Conservation (phyloP, 1,140 invertebrate genomes). For the Trichonephila clavata region DNA sequence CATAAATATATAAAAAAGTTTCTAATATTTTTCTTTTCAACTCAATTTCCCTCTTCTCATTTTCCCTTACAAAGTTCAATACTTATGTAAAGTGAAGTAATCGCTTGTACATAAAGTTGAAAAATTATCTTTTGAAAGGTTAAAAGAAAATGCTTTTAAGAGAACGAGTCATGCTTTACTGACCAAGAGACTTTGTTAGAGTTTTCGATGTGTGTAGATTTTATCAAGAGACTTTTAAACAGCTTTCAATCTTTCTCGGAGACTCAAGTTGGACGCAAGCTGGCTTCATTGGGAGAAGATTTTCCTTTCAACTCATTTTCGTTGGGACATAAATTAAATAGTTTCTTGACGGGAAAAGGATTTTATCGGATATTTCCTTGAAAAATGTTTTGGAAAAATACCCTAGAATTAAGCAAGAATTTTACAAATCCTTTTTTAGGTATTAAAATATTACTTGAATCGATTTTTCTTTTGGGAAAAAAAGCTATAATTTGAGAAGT, state of each 20-base stretch:
- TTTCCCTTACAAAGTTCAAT: neutral
- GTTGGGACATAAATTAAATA: slow-evolving; percentile 51
- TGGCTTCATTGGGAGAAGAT: slow-evolving; percentile 37
- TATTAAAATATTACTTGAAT: neutral
- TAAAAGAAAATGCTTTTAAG: slow-evolving; percentile 36
- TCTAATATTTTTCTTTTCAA: neutral
- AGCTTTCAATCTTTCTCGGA: slow-evolving; percentile 5
- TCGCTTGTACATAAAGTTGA: neutral
- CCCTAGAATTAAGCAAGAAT: neutral
- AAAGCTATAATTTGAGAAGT: no score
- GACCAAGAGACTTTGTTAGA: slow-evolving; percentile 61
- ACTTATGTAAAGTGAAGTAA: slow-evolving; percentile 42
- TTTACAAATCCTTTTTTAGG: slow-evolving; percentile 1
- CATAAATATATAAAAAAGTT: no score
- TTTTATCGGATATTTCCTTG: neutral
- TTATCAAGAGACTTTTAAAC: slow-evolving; percentile 51
- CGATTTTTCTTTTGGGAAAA: neutral
- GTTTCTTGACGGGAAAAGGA: neutral
- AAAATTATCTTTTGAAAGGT: slow-evolving; percentile 59
- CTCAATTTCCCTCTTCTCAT: slow-evolving; percentile 4
- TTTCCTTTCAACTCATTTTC: slow-evolving; percentile 14
- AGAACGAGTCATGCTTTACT: slow-evolving; percentile 35
- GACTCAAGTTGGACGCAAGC: slow-evolving; percentile 8
- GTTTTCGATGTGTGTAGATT: slow-evolving; percentile 38
- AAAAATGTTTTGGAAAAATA: neutral